phyloP scores from a whole-genome alignment of 1,140 invertebrate species.

The Heliconius melpomene region DNA sequence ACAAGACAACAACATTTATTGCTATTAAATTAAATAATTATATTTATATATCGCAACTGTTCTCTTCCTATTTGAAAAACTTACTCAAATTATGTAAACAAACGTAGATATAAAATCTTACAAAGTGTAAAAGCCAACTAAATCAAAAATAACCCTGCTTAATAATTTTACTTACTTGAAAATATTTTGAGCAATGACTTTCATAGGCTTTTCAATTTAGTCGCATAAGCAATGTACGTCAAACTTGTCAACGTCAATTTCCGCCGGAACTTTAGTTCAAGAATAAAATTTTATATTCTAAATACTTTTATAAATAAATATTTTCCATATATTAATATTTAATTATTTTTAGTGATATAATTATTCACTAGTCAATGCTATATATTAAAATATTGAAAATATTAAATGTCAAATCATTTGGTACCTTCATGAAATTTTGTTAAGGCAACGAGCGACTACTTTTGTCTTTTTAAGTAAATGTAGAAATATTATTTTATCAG shows the following conservation, averaged over 20 bases:
- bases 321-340: no score
- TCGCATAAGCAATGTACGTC: neutral
- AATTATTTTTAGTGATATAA: no score
- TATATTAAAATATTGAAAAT: no score
- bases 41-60: neutral
- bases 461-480: no score
- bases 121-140: neutral
- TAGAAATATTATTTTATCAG: no score
- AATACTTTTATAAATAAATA: no score
- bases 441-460: no score
- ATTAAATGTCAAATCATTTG: no score
- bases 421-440: no score
- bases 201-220: neutral
- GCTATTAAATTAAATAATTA: neutral
- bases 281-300: neutral
- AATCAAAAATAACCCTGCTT: neutral
- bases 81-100: neutral
- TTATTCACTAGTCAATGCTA: no score
- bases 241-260: neutral
- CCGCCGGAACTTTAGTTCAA: conserved; percentile 1
- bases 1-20: neutral
- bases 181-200: neutral
- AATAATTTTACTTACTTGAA: neutral
- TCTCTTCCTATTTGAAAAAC: neutral
- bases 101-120: neutral